Evolutionary conservation across 2,797 vertebrate species (phyloP).

Genomic region (Ispidina picta): DNA sequence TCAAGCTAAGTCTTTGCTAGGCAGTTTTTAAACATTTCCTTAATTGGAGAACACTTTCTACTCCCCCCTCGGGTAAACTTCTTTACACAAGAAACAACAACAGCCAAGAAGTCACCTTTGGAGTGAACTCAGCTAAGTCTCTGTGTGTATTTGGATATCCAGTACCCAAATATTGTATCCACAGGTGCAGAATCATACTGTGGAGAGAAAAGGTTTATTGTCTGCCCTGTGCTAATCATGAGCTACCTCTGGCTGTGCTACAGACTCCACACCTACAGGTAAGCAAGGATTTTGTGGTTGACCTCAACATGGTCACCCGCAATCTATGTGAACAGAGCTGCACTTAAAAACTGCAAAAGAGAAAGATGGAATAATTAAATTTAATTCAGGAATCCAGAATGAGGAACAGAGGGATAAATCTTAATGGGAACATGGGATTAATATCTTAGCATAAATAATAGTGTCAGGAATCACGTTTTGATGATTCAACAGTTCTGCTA

Average conservation of each 20-base stretch:
- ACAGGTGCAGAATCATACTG: background rate
- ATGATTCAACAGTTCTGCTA: constrained; percentile 39
- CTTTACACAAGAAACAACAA: background rate
- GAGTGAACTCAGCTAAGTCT: background rate
- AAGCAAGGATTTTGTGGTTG: background rate
- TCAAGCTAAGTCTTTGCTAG: background rate
- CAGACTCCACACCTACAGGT: background rate
- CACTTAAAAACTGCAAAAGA: background rate
- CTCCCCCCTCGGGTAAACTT: background rate
- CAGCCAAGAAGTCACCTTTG: background rate
- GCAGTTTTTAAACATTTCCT: background rate
- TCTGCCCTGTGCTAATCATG: background rate
- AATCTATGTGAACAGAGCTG: background rate
- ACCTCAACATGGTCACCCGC: constrained; percentile 15
- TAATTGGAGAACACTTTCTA: background rate
- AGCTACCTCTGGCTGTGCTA: background rate
- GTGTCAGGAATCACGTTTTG: constrained; percentile 7
- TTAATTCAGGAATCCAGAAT: constrained; percentile 35
- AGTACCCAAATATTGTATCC: background rate
- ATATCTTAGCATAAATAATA: constrained; percentile 52
- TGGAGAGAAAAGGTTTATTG: background rate
- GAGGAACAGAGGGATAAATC: constrained; percentile 54
- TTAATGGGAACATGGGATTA: constrained; percentile 62
- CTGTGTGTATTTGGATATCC: too few relatives aligned
- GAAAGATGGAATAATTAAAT: constrained; percentile 47